A percentile compares a stretch with the other conserved stretches of the same genome.
Conservation (phyloP, 2,888 invertebrate genomes). For the Zeuzera pyrina region DNA sequence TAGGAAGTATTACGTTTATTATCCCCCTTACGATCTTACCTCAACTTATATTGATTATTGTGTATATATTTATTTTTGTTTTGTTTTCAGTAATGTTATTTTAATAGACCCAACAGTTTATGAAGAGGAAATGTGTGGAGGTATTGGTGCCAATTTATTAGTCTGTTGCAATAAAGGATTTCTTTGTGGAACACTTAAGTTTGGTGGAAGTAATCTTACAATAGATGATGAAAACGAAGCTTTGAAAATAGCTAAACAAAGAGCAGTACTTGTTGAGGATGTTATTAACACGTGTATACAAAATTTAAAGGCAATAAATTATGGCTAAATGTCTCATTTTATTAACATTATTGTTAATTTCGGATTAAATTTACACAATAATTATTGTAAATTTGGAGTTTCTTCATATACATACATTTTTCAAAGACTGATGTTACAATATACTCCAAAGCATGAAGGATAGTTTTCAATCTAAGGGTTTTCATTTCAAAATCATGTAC, state of each 20-base stretch:
- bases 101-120: constrained; percentile 87
- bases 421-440: too few species aligned
- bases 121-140: constrained; percentile 83
- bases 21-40: too few species aligned
- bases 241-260: constrained; percentile 73
- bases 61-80: constrained; percentile 11
- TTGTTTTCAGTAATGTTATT: constrained; percentile 73
- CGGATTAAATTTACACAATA: too few species aligned
- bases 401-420: too few species aligned
- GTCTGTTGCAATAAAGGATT: constrained; percentile 77
- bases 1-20: too few species aligned
- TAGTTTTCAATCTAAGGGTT: too few species aligned
- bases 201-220: constrained; percentile 79
- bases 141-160: constrained; percentile 74
- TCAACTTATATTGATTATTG: too few species aligned
- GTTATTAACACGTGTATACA: constrained; percentile 46
- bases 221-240: constrained; percentile 72
- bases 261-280: constrained; percentile 65
- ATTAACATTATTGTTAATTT: too few species aligned
- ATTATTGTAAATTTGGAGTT: too few species aligned
- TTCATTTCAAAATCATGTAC: too few species aligned
- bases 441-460: too few species aligned
- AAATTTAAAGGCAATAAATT: constrained; percentile 22
- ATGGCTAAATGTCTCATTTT: constrained; percentile 1
- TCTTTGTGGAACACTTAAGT: constrained; percentile 80